Percentiles rank a stretch among this genome's conserved stretches.
phyloP scores from a whole-genome alignment of 2,888 invertebrate species.

The Caenorhabditis wallacei region DNA sequence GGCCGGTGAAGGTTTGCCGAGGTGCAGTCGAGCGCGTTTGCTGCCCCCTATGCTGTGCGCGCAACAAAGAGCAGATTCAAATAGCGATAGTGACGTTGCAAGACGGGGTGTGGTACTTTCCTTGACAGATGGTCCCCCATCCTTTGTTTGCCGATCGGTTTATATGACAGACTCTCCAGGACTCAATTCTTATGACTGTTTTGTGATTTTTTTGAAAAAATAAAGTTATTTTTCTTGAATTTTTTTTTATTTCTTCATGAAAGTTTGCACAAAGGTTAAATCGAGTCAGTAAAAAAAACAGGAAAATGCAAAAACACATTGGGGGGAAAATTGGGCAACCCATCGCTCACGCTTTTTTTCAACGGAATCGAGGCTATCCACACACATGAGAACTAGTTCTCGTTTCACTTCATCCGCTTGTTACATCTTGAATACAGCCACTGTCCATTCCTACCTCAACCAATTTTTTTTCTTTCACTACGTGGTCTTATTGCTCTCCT shows the following conservation, averaged over 20 bases:
- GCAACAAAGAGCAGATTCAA: slow-evolving; percentile 27
- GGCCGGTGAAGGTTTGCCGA: background rate
- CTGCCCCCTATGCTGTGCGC: background rate
- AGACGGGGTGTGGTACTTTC: slow-evolving; percentile 33
- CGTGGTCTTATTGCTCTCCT: background rate
- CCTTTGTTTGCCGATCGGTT: slow-evolving; percentile 48
- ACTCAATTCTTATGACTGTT: background rate
- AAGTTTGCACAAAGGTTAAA: background rate
- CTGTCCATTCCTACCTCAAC: slow-evolving; percentile 15
- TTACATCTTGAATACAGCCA: slow-evolving; percentile 41
- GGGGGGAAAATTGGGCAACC: slow-evolving; percentile 9
- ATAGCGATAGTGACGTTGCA: slow-evolving; percentile 27
- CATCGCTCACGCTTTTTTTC: slow-evolving; percentile 24
- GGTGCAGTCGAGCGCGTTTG: slow-evolving; percentile 51
- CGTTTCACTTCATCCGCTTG: slow-evolving; percentile 46
- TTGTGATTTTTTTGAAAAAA: background rate
- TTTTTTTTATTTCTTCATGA: background rate
- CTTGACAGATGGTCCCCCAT: slow-evolving; percentile 32
- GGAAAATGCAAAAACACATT: slow-evolving; percentile 7
- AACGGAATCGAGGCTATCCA: slow-evolving; percentile 54
- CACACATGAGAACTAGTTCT: slow-evolving; percentile 54
- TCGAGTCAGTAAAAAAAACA: slow-evolving; percentile 1
- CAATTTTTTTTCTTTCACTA: background rate
- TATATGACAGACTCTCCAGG: slow-evolving; percentile 24
- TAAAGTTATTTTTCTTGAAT: background rate